Conservation (phyloP, 2,797 vertebrate species). For the Nannoperca obscura region DNA sequence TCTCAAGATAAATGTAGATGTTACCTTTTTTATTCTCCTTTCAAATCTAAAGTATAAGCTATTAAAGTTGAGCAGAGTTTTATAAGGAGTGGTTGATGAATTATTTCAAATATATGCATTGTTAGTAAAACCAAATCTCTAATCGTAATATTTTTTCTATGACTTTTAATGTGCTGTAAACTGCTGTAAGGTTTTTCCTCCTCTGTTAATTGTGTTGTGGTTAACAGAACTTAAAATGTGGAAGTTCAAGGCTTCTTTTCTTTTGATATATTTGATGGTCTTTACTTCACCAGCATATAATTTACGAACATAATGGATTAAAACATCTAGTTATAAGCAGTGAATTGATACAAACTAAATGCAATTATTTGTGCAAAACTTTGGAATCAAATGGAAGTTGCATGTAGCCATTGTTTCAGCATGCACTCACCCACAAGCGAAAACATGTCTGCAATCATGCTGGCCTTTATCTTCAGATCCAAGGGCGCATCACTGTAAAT, state of each 20-base stretch:
- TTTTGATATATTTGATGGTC: background rate
- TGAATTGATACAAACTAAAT: background rate
- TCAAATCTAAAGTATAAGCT: background rate
- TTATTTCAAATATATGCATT: background rate
- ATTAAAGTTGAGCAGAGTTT: too few species aligned
- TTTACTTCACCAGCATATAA: background rate
- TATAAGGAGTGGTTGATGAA: background rate
- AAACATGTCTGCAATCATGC: constrained; percentile 99
- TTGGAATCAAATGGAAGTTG: constrained; percentile 28
- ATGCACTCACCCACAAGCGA: constrained; percentile 95
- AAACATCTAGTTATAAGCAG: background rate
- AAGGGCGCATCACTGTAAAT: constrained; percentile 93
- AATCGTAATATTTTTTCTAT: background rate
- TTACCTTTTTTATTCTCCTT: background rate
- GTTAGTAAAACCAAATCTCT: background rate
- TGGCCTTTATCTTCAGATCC: constrained; percentile 99
- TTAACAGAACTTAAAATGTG: background rate
- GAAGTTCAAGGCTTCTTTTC: background rate
- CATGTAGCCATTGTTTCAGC: constrained; percentile 35
- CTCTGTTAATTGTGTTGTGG: background rate
- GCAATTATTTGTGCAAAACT: constrained; percentile 30
- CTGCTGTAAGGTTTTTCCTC: background rate
- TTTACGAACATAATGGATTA: background rate
- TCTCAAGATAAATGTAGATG: constrained; percentile 11
- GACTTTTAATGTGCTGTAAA: background rate